Base-by-base conservation (phyloP, 1,140 invertebrate genomes). In the Himalopsyche phryganea region DNA sequence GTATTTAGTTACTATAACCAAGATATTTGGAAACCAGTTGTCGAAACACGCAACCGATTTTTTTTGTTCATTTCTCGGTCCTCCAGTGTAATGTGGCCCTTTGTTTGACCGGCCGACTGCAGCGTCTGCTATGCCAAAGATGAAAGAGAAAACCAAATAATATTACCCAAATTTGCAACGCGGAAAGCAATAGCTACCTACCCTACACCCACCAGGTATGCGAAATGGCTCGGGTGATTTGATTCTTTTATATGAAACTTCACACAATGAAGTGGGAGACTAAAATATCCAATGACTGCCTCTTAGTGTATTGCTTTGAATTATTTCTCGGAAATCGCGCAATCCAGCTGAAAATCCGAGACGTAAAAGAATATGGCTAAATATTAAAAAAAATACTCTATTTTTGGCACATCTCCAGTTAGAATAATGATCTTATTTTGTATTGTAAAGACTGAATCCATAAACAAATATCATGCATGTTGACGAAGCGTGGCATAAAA, bases 141-240 rank as follows among this genome's bases (percentile, higher is more conserved):
- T 57, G 33, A 58, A 58, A 50, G 18, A 48, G 9, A 28, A 28
- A 28, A 28, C 23, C 23, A 28, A 28, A 28, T 28, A 28, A 58
- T 58, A 51, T 50, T 58, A 38, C 38, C 56, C 41, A 58, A 58
- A 58, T 58, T 58, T 54, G 44, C 42, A 45, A 46, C 51, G 17
- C 23, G 51, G 38, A 40, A 45, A 20, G 28, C 28, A 28, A 28
- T 28, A 28, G 23, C 4, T 28, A 28, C 33, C n/a, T 36, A 36
- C 33, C n/a, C 33, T 36, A 9, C n/a, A 17, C n/a, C n/a, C 40
- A 14, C 17, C 17, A 17, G 40, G 13, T 14, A 41, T 14, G 17
- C 17, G 40, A 41, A 41, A 41, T 13, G 11, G 40, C 11, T 41
- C 3, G 3, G 40, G n/a, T 4, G 40, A 3, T 28, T 5, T 28